Evolutionary conservation across 2,888 invertebrate genomes (phyloP).

Genomic region (Oscheius sp.): DNA sequence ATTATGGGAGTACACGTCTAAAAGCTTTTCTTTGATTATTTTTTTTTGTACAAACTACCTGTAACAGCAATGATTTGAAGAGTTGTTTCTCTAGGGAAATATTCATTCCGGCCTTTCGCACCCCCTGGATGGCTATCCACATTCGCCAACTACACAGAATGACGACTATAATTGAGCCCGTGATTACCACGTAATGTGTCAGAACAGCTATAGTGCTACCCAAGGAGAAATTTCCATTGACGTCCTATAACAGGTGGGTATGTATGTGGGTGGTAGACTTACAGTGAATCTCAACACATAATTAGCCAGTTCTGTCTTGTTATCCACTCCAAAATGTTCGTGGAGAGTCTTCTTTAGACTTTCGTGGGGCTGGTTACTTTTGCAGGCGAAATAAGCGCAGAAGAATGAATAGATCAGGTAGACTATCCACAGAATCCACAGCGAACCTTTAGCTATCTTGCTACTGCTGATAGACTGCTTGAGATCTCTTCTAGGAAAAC

Average conservation of each 20-base stretch:
- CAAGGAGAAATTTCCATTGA: constrained; percentile 11
- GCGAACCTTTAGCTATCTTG: not conserved
- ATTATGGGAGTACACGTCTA: not conserved
- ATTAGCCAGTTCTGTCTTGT: not conserved
- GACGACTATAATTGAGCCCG: not conserved
- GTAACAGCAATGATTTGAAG: constrained; percentile 16
- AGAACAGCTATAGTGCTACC: constrained; percentile 13
- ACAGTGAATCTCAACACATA: constrained; percentile 18
- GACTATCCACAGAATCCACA: not conserved
- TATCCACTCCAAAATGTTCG: constrained; percentile 5
- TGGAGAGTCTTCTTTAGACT: not conserved
- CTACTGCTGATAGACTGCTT: not conserved
- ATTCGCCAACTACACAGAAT: constrained; percentile 17
- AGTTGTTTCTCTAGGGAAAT: constrained; percentile 12
- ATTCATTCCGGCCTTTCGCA: not conserved
- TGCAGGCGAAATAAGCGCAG: constrained; percentile 22
- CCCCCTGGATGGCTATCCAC: not conserved
- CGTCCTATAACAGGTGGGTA: not conserved
- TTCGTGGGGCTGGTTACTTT: constrained; percentile 2
- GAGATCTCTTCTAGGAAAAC: not conserved
- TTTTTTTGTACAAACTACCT: not conserved
- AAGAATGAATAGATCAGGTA: constrained; percentile 7
- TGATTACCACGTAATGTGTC: constrained; percentile 11
- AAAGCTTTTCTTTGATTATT: no score
- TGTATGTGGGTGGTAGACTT: not conserved